Conservation (phyloP, 2,797 vertebrate species). For the Acanthurus tractus region DNA sequence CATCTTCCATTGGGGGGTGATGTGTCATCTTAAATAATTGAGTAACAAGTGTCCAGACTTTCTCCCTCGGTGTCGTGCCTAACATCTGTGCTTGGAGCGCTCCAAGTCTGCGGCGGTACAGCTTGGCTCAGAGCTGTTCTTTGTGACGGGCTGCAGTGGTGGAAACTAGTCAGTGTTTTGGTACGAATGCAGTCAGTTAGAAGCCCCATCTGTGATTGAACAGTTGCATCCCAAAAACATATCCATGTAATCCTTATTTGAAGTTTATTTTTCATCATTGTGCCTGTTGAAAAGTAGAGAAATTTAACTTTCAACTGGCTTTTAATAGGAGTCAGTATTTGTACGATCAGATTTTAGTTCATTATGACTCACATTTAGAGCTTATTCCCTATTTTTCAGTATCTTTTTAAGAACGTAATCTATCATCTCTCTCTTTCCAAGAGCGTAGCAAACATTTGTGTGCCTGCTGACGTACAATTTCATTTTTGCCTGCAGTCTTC, state of each 20-base stretch:
- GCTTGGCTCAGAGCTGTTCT: slow-evolving; percentile 66
- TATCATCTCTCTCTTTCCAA: slow-evolving; percentile 25
- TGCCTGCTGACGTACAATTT: slow-evolving; percentile 43
- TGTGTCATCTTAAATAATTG: slow-evolving; percentile 88
- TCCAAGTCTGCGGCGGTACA: slow-evolving; percentile 60
- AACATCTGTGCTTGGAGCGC: slow-evolving; percentile 77
- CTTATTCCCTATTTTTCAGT: slow-evolving; percentile 32
- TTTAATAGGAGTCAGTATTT: slow-evolving; percentile 6
- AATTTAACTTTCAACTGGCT: background rate
- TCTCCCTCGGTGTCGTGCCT: slow-evolving; percentile 67
- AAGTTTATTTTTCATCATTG: slow-evolving; percentile 1
- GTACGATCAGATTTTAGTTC: background rate
- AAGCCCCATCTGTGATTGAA: slow-evolving; percentile 60
- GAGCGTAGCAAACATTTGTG: slow-evolving; percentile 10
- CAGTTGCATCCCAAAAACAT: slow-evolving; percentile 43
- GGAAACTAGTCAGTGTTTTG: slow-evolving; percentile 50
- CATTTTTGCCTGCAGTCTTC: slow-evolving; percentile 48
- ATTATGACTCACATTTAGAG: slow-evolving; percentile 8
- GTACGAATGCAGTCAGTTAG: slow-evolving; percentile 28
- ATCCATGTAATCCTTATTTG: slow-evolving; percentile 43
- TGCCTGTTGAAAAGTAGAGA: slow-evolving; percentile 2
- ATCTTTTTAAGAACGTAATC: slow-evolving; percentile 51
- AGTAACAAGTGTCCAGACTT: slow-evolving; percentile 85
- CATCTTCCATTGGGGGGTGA: slow-evolving; percentile 83
- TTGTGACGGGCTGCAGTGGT: slow-evolving; percentile 61